A percentile compares a stretch with the other conserved stretches of the same genome.
phyloP scores from a whole-genome alignment of 1,140 invertebrate genomes.

The Holotrichia oblita region DNA sequence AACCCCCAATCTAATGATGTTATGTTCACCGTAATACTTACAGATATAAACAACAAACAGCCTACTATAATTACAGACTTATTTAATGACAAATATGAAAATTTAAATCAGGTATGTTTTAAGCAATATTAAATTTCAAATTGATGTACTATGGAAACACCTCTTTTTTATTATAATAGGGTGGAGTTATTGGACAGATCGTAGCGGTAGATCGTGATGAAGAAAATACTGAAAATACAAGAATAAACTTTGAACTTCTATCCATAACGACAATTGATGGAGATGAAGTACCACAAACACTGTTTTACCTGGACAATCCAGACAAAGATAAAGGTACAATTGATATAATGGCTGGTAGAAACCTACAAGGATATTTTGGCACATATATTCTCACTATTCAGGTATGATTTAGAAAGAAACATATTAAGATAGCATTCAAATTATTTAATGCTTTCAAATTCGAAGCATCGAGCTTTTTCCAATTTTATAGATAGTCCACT shows the following conservation, averaged over 20 bases:
- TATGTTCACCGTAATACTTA: neutral
- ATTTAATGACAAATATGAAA: neutral
- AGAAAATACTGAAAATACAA: neutral
- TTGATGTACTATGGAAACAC: too few relatives aligned
- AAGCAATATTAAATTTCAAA: too few relatives aligned
- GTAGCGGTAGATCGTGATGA: neutral
- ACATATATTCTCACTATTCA: neutral
- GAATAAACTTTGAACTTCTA: constrained; percentile 7
- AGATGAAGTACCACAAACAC: neutral
- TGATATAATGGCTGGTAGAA: neutral
- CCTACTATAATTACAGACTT: neutral
- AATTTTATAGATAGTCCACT: too few relatives aligned
- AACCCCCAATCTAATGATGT: neutral
- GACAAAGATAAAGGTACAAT: neutral
- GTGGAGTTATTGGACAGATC: neutral
- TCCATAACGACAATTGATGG: neutral
- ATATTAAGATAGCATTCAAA: too few relatives aligned
- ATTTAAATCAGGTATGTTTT: neutral
- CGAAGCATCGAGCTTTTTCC: too few relatives aligned
- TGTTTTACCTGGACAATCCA: neutral
- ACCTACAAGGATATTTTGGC: constrained; percentile 18
- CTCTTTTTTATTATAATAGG: neutral
- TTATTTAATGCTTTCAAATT: too few relatives aligned
- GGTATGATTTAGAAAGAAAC: too few relatives aligned
- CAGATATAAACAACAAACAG: constrained; percentile 27